Conservation (phyloP, 2,113 vertebrate genomes). For the Thinocorus orbignyianus region DNA sequence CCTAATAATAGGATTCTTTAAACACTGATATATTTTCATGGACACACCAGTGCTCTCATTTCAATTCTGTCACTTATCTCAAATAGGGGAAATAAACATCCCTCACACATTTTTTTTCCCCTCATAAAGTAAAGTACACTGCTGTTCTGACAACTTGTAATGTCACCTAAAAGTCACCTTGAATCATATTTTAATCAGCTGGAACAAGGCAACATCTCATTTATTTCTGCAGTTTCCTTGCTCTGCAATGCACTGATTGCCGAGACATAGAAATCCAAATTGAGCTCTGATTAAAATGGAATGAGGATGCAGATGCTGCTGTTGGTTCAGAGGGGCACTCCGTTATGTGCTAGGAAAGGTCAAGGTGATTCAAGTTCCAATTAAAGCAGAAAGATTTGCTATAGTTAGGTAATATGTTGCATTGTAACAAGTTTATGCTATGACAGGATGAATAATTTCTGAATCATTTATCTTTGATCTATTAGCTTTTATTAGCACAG, state of each 20-base stretch:
- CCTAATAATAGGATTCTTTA: slow-evolving; percentile 78
- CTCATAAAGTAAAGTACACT: slow-evolving; percentile 20
- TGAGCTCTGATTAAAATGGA: slow-evolving; percentile 72
- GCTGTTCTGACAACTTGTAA: slow-evolving; percentile 59
- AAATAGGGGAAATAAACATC: slow-evolving; percentile 63
- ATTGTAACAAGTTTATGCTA: not conserved
- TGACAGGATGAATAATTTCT: slow-evolving; percentile 11
- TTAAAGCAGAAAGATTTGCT: slow-evolving; percentile 7
- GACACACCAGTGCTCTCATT: slow-evolving; percentile 55
- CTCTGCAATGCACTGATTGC: slow-evolving; percentile 50
- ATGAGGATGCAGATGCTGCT: slow-evolving; percentile 55
- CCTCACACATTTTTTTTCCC: slow-evolving; percentile 21
- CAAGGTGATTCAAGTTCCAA: slow-evolving; percentile 61
- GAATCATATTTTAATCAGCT: slow-evolving; percentile 72
- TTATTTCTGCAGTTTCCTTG: slow-evolving; percentile 68
- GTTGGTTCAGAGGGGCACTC: slow-evolving; percentile 16
- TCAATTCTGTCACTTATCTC: slow-evolving; percentile 68
- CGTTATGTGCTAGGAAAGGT: slow-evolving; percentile 45
- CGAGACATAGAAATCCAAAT: slow-evolving; percentile 67
- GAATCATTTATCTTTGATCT: not conserved
- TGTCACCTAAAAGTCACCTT: slow-evolving; percentile 75
- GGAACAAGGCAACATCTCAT: slow-evolving; percentile 74
- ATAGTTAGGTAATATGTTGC: not conserved
- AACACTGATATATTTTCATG: slow-evolving; percentile 72
- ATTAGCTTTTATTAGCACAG: not conserved